Evolutionary conservation across 2,113 vertebrate genomes (phyloP).

Genomic region (Anoplopoma fimbria): DNA sequence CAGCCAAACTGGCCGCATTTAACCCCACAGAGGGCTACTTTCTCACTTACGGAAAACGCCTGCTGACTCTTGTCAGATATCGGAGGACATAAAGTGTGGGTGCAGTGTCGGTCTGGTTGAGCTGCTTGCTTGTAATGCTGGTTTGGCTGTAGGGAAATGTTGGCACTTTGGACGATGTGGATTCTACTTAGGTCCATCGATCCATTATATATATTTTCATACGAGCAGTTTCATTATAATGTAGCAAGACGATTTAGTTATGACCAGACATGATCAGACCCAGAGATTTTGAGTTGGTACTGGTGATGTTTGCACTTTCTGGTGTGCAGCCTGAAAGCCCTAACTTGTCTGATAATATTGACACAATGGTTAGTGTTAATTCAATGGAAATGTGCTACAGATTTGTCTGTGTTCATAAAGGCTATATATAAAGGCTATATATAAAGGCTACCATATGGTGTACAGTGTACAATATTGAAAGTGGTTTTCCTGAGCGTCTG

Average conservation of each 20-base stretch:
- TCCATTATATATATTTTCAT: neutral
- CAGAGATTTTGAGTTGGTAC: neutral
- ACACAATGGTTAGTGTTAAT: neutral
- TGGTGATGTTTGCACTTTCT: neutral
- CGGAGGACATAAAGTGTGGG: slow-evolving; percentile 1
- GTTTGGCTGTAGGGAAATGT: neutral
- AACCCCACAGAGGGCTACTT: slow-evolving; percentile 10
- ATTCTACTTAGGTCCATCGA: neutral
- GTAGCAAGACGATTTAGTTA: neutral
- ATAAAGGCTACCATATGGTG: too few species aligned
- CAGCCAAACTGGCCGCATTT: slow-evolving; percentile 36
- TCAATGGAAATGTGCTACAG: neutral
- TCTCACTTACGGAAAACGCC: neutral
- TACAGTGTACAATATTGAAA: neutral
- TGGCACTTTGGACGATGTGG: neutral
- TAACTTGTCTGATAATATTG: neutral
- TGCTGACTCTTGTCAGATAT: neutral
- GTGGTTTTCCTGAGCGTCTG: neutral
- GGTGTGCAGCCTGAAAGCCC: neutral
- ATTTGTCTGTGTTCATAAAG: neutral
- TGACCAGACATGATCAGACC: neutral
- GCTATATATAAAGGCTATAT: too few species aligned
- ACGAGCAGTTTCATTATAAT: neutral
- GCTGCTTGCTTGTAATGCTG: neutral
- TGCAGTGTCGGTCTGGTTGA: neutral